A percentile compares a stretch with the other conserved stretches of the same genome.
phyloP scores from a whole-genome alignment of 2,113 vertebrate species.

The Hippocampus abdominalis region DNA sequence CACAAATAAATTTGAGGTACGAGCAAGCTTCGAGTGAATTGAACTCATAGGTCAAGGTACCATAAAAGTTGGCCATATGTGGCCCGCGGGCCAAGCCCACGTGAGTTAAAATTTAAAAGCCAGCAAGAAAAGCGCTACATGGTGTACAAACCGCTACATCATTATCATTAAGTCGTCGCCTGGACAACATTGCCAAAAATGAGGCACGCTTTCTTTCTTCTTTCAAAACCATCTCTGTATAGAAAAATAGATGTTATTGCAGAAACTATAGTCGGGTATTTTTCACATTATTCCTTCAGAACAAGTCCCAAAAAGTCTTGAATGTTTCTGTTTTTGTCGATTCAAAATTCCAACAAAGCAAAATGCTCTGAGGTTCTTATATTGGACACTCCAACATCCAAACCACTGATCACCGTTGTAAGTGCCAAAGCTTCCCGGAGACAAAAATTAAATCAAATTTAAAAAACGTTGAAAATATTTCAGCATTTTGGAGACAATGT shows the following conservation, averaged over 20 bases:
- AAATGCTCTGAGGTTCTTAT: constrained; percentile 1
- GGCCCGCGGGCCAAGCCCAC: background rate
- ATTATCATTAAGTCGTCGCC: background rate
- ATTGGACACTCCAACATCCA: constrained; percentile 17
- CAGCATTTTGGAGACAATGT: background rate
- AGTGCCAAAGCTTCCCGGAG: constrained; percentile 21
- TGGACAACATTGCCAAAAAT: background rate
- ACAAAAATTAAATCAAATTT: constrained; percentile 5
- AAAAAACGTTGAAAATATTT: constrained; percentile 1
- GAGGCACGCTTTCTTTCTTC: background rate
- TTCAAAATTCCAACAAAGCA: constrained; percentile 3
- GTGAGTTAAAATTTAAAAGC: background rate
- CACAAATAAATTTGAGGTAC: background rate
- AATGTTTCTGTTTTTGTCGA: background rate
- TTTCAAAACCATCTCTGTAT: background rate
- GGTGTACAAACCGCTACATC: background rate
- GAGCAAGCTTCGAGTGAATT: too few relatives aligned
- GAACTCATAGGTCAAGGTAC: background rate
- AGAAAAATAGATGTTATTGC: constrained; percentile 20
- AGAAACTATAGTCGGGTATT: constrained; percentile 6
- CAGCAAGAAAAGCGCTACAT: background rate
- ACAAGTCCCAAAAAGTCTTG: background rate
- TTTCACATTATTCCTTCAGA: constrained; percentile 44
- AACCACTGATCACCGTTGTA: background rate
- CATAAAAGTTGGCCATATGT: background rate